These are phyloP conservation scores for Diadromus collaris DNA, from an alignment of 2,888 invertebrate species.

Conservation along the genomic window DNA sequence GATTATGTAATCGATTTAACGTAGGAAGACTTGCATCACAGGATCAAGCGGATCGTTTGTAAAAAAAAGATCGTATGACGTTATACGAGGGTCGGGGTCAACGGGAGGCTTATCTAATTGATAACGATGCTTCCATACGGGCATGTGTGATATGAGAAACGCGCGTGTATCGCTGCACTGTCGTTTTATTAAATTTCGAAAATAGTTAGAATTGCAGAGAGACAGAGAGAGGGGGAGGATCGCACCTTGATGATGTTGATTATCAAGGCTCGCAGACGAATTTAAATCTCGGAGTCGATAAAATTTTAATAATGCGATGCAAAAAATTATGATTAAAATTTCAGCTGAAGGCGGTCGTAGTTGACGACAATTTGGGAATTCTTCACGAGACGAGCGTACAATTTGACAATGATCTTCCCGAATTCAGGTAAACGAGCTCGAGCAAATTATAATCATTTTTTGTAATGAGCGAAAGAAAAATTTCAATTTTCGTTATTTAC, in stretches of 20 bases:
- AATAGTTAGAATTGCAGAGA: neutral
- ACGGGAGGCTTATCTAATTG: conserved; percentile 38
- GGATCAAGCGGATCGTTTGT: neutral
- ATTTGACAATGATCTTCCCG: conserved; percentile 96
- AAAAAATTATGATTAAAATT: conserved; percentile 73
- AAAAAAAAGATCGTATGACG: conserved; percentile 22
- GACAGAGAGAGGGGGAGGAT: too few species aligned
- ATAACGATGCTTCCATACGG: conserved; percentile 39
- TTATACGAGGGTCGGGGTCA: conserved; percentile 45
- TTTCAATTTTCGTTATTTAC: conserved; percentile 7
- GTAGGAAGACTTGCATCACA: conserved; percentile 28
- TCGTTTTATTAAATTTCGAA: conserved; percentile 17
- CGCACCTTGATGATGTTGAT: neutral
- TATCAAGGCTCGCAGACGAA: too few species aligned
- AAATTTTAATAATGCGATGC: conserved; percentile 54
- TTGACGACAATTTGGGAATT: conserved; percentile 87
- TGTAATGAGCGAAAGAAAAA: neutral
- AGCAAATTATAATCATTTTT: neutral
- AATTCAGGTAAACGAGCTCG: conserved; percentile 86
- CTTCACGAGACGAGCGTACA: conserved; percentile 91
- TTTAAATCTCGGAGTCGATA: neutral
- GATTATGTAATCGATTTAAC: conserved; percentile 25
- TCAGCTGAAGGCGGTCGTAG: conserved; percentile 94
- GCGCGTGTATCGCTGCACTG: neutral
- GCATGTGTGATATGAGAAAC: conserved; percentile 10